Conservation (phyloP, 2,888 invertebrate genomes). For the Pachycephus smyrnensis region DNA sequence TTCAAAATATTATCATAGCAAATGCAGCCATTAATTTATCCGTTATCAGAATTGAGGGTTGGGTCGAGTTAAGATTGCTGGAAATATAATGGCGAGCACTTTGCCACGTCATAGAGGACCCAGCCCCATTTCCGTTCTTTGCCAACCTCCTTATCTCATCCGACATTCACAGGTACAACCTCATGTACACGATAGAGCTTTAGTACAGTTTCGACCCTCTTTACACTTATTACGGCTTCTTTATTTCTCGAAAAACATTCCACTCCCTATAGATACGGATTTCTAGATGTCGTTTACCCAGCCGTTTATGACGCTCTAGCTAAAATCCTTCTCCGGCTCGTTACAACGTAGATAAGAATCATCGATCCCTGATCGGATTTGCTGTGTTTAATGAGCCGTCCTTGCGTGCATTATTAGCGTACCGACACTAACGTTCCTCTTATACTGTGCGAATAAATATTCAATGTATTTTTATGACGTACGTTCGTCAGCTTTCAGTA, state of each 20-base stretch:
- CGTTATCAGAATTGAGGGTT: constrained; percentile 1
- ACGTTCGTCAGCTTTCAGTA: not conserved
- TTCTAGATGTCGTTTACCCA: not conserved
- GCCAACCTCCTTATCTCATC: constrained; percentile 41
- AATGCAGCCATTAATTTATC: not conserved
- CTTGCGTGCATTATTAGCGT: constrained; percentile 34
- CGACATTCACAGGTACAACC: constrained; percentile 26
- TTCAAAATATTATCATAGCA: not conserved
- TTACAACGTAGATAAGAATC: not conserved
- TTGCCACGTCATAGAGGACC: constrained; percentile 17
- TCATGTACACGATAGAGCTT: not conserved
- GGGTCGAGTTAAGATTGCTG: constrained; percentile 26
- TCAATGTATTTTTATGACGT: not conserved
- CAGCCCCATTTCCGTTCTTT: constrained; percentile 41
- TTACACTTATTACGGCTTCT: not conserved
- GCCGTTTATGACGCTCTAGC: not conserved
- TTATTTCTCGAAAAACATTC: not conserved
- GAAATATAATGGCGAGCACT: constrained; percentile 33
- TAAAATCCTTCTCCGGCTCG: not conserved
- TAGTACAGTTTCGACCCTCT: not conserved
- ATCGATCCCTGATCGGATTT: not conserved
- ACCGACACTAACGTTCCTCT: constrained; percentile 18
- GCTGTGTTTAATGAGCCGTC: constrained; percentile 9
- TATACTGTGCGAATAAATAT: not conserved
- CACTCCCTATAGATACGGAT: not conserved